A percentile compares a stretch with the other conserved stretches of the same genome.
These are phyloP conservation scores for Elephas maximus DNA, from an alignment of 2,113 vertebrate species.

Conservation along the genomic window DNA sequence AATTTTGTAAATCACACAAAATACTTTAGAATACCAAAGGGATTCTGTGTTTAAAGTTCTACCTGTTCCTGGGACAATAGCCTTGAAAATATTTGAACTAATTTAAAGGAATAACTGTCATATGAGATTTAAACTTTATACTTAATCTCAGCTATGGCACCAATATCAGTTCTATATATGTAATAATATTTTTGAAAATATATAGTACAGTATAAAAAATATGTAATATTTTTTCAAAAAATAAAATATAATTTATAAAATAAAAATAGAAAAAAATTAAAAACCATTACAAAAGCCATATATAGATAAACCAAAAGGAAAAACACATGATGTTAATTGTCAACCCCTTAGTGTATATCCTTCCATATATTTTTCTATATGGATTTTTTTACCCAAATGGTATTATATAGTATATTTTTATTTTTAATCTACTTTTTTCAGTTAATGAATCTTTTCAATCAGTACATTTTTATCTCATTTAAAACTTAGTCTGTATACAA, in stretches of 20 bases:
- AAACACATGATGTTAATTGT: background rate
- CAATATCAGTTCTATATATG: background rate
- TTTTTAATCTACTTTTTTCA: background rate
- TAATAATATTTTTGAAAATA: background rate
- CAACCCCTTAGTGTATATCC: background rate
- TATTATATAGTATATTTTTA: background rate
- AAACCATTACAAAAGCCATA: background rate
- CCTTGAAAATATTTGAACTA: slow-evolving; percentile 22
- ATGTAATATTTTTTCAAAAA: background rate
- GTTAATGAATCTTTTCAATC: background rate
- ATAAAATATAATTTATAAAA: background rate
- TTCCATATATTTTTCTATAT: background rate
- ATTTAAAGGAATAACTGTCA: background rate
- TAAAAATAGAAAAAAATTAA: background rate
- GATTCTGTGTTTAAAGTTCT: background rate
- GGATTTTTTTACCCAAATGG: background rate
- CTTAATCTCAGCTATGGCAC: background rate
- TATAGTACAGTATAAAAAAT: background rate
- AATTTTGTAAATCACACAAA: background rate
- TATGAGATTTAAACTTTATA: background rate
- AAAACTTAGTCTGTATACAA: background rate
- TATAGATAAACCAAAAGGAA: background rate
- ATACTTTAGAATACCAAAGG: background rate
- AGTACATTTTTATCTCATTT: background rate
- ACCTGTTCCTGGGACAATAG: background rate